Conservation (phyloP, 2,113 vertebrate genomes). For the Bothrops jararaca region DNA sequence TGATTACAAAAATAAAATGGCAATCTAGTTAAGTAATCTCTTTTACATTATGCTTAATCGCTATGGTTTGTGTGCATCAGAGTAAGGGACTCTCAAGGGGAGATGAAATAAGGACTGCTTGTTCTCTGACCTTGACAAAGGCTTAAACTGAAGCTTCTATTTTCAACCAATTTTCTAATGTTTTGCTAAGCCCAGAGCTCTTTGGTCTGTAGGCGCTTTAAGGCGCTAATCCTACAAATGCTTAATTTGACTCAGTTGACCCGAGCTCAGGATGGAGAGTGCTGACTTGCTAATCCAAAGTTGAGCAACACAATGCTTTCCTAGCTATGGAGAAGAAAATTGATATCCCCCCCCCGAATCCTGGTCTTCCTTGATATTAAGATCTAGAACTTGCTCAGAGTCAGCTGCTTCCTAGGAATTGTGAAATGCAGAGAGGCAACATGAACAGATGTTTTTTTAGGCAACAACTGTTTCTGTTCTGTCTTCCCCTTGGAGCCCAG, state of each 20-base stretch:
- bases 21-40: constrained; percentile 19
- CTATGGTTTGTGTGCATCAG: constrained; percentile 10
- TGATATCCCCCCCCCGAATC: background rate
- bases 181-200: constrained; percentile 9
- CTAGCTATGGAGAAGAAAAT: background rate
- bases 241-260: background rate
- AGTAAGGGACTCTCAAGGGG: constrained; percentile 2
- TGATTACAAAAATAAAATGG: constrained; percentile 13
- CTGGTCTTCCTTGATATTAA: background rate
- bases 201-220: background rate
- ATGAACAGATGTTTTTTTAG: background rate
- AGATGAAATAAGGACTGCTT: constrained; percentile 1
- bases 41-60: constrained; percentile 19
- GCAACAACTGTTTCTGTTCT: background rate
- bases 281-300: background rate
- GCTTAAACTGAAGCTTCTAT: constrained; percentile 18
- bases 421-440: background rate
- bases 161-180: constrained; percentile 17
- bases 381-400: background rate
- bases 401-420: background rate
- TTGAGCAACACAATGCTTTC: background rate
- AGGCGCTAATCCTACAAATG: constrained; percentile 4
- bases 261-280: background rate
- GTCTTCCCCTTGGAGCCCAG: background rate
- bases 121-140: constrained; percentile 22